Evolutionary conservation across 2,113 vertebrate species (phyloP).

Genomic region (Catharus fuscescens): DNA sequence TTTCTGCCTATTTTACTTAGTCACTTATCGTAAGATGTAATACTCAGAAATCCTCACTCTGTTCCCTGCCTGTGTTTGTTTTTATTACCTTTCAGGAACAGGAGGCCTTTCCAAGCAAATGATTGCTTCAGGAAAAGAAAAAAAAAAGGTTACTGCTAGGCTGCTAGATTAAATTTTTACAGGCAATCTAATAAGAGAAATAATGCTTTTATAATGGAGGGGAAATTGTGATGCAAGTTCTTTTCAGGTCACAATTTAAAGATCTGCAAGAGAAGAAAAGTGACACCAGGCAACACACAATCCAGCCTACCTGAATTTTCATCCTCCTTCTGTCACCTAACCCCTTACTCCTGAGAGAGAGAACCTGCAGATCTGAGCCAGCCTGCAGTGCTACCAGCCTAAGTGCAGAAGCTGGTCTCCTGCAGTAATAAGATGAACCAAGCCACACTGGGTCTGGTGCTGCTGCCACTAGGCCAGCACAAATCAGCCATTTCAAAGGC

Average conservation of each 20-base stretch:
- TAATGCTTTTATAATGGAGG: neutral
- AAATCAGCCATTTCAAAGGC: neutral
- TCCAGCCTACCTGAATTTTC: neutral
- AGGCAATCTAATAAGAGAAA: neutral
- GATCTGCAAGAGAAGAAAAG: neutral
- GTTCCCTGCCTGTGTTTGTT: neutral
- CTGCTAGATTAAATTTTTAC: neutral
- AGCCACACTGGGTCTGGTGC: neutral
- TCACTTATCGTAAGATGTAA: neutral
- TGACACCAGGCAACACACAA: neutral
- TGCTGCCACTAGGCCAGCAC: neutral
- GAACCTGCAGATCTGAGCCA: neutral
- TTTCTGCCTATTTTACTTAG: neutral
- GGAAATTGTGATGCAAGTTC: neutral
- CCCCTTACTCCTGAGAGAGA: neutral
- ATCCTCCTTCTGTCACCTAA: neutral
- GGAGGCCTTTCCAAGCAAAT: neutral
- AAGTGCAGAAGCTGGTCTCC: neutral
- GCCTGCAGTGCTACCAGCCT: neutral
- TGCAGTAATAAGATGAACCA: neutral
- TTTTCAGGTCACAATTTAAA: constrained; percentile 1
- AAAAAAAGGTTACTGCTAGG: neutral
- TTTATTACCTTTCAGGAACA: neutral
- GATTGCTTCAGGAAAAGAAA: neutral
- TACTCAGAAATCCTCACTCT: neutral